Percentiles rank a stretch among this genome's conserved stretches.
phyloP scores from a whole-genome alignment of 2,113 vertebrate genomes.

The Irena cyanogastra region DNA sequence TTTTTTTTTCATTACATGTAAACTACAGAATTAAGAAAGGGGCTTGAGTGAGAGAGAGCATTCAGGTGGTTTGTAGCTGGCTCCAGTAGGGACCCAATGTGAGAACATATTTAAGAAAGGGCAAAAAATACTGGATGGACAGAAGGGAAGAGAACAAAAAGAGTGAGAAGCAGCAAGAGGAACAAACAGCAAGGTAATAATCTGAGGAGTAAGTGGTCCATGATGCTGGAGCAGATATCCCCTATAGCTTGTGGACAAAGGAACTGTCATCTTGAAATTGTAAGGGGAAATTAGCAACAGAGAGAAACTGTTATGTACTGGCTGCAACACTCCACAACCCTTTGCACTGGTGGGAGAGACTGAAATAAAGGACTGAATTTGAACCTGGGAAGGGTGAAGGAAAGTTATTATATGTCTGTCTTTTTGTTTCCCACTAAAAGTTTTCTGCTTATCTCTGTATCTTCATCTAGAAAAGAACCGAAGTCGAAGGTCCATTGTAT shows the following conservation, averaged over 20 bases:
- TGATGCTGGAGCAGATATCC: not conserved
- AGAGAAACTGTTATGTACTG: not conserved
- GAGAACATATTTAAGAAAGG: not conserved
- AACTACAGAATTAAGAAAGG: not conserved
- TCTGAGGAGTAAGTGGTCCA: not conserved
- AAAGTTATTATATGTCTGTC: not conserved
- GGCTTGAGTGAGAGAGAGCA: not conserved
- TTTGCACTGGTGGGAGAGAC: not conserved
- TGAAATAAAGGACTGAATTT: not conserved
- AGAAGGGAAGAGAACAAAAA: not conserved
- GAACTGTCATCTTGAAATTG: not conserved
- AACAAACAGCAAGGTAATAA: not conserved
- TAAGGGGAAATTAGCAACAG: not conserved
- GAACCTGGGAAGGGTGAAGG: not conserved
- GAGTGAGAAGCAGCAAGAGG: not conserved
- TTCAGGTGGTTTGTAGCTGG: not conserved
- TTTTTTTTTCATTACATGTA: not conserved
- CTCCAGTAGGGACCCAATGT: not conserved
- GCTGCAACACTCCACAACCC: not conserved
- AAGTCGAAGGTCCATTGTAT: not conserved
- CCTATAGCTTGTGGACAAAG: not conserved
- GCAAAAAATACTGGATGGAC: not conserved
- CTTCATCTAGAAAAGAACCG: not conserved
- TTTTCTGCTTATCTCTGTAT: not conserved
- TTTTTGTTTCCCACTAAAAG: not conserved